Conservation (phyloP, 30 jellyfish, hydroid and myxozoan species). For the Hydractinia echinata region DNA sequence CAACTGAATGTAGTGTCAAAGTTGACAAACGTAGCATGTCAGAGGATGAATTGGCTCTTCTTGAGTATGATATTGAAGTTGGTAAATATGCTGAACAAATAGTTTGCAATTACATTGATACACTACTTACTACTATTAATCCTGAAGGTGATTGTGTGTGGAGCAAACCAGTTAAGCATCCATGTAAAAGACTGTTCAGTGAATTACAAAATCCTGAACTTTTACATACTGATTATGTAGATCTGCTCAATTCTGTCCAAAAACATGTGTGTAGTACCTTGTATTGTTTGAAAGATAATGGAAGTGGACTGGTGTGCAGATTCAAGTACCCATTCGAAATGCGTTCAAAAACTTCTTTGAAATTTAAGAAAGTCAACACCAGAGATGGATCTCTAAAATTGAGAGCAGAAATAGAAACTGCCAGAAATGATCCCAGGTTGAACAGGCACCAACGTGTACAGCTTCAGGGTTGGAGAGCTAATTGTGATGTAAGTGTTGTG, state of each 20-base stretch:
- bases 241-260: slow-evolving; percentile 37
- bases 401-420: slow-evolving; percentile 28
- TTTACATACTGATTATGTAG: slow-evolving; percentile 26
- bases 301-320: slow-evolving; percentile 2
- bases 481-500: slow-evolving; percentile 12
- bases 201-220: background rate
- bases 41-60: background rate
- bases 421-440: slow-evolving; percentile 27
- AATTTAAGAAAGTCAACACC: slow-evolving; percentile 17
- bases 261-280: slow-evolving; percentile 32
- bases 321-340: slow-evolving; percentile 25
- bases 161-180: slow-evolving; percentile 14
- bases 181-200: background rate
- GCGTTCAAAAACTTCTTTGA: background rate
- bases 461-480: slow-evolving; percentile 49
- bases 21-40: background rate
- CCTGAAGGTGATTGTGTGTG: background rate
- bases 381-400: background rate
- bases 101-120: slow-evolving; percentile 11
- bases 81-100: slow-evolving; percentile 14
- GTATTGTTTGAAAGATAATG: slow-evolving; percentile 7
- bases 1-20: background rate
- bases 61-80: background rate
- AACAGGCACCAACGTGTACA: slow-evolving; percentile 26
- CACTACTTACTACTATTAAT: background rate